Base-by-base conservation (phyloP, 2,888 invertebrate species). In the Fragum sueziense region DNA sequence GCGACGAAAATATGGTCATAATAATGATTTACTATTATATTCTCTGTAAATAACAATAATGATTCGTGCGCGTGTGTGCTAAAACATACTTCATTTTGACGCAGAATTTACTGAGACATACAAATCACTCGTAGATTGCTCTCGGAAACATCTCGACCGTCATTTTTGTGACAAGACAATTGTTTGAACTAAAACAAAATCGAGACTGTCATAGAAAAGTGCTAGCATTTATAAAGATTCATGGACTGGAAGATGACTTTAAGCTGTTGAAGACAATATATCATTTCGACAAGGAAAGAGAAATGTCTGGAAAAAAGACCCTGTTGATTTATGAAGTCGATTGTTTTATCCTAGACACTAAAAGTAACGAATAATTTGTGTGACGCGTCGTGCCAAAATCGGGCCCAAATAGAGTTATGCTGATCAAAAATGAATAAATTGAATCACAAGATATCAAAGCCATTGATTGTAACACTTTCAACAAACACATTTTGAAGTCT, bases 231-330 rank as follows among this genome's bases (percentile, higher is more conserved):
- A 65, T 65, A 65, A 65, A 65, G 65, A 65, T 65, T 41, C 65
- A 65, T 22, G 65, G 27, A 25, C 41, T 65, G 29, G 65, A 22
- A 34, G 41, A 65, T 41, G 47, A 41, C 65, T 41, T 41, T 34
- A 11, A 6, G 2, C n/a, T 22, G 41, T 7, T 41, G 41, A 41
- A 22, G 14, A 22, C 65, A 11, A 65, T 65, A 65, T 41, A 65
- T 65, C 65, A 65, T 37, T 65, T 65, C 27, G 65, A 65, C 65
- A 65, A 65, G 65, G 65, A 65, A 65, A 65, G 65, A 34, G 65
- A 41, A 25, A 27, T 41, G 65, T 65, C 65, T 65, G 65, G 0
- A 29, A 11, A 41, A 65, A 65, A 37, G 25, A 41, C 34, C 9
- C 34, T 2, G 25, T 34, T 62, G 62, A 62, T 62, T 62, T 62